Base-by-base conservation (phyloP, 2,113 vertebrate species). In the Rostratula benghalensis region DNA sequence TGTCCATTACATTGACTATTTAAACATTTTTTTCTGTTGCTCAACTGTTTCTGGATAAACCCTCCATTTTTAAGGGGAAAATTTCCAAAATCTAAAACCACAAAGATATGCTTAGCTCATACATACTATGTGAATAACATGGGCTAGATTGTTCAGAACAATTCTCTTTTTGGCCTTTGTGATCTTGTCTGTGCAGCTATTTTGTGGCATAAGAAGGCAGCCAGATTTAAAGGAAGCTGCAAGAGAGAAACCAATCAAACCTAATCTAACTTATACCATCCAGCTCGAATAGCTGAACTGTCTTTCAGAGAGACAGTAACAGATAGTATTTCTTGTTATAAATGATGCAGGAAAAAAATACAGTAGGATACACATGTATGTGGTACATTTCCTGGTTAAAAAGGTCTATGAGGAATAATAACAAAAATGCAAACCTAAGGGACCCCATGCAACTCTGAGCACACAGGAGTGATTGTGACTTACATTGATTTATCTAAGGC, bases 331-430 rank as follows among this genome's bases (percentile, higher is more conserved):
- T 77, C 85, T 85, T 53, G 18, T 22, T 39, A 51, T 5, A 82
- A 68, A 30, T 30, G 3, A n/a, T 27, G 37, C 12, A 86, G 41
- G 41, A 43, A 76, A 48, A 83, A 70, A 80, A 65, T 35, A 48
- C 7, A 83, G 15, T 25, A 76, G 19, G 48, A 48, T 25, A 35
- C 20, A 53, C 8, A 31, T 0, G 0, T 1, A 41, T 15, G 25
- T 25, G 13, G 17, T 18, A 23, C 9, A 9, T 15, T 64, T 90
- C 43, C 33, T 48, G 7, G 10, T 67, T 92, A n/a, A 35, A 80
- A 87, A 45, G 9, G 19, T 78, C 54, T 60, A 43, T 0, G 0
- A 60, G 21, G 16, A 53, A 56, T 46, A 64, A 39, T 10, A 69
- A 37, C 22, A 70, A 60, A 79, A 79, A 46, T 10, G 13, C 21